These are phyloP conservation scores for Pogonophryne albipinna DNA, from an alignment of 2,797 vertebrate species.

Conservation along the genomic window DNA sequence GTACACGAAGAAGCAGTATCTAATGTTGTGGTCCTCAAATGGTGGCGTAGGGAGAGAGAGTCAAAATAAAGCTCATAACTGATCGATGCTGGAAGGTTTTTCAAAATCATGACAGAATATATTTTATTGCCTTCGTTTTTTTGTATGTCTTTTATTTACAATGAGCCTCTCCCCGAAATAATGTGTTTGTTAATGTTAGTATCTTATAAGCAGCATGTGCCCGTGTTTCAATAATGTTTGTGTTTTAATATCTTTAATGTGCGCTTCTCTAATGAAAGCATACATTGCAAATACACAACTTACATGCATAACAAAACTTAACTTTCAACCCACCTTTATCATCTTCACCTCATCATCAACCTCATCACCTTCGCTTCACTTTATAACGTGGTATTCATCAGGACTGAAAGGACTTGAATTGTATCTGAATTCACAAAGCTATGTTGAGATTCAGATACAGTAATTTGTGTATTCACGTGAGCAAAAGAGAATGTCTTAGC, in stretches of 20 bases:
- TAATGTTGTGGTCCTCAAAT: conserved; percentile 8
- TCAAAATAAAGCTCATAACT: conserved; percentile 20
- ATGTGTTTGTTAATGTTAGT: conserved; percentile 4
- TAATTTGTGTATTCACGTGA: conserved; percentile 5
- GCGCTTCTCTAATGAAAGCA: background rate
- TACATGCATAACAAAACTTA: conserved; percentile 8
- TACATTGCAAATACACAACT: conserved; percentile 7
- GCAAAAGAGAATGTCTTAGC: background rate
- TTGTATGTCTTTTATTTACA: conserved; percentile 9
- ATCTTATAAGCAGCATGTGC: background rate
- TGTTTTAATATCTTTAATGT: background rate
- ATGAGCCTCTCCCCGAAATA: background rate
- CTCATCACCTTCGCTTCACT: conserved; percentile 30
- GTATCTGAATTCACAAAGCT: conserved; percentile 10
- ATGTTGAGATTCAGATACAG: conserved; percentile 1
- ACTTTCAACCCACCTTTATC: conserved; percentile 16
- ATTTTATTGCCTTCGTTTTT: background rate
- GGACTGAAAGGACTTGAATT: background rate
- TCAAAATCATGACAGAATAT: conserved; percentile 23
- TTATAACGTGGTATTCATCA: background rate
- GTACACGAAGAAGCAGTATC: conserved; percentile 6
- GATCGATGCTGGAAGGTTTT: conserved; percentile 7
- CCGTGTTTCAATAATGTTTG: conserved; percentile 3
- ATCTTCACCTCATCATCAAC: conserved; percentile 33
- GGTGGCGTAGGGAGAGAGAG: conserved; percentile 2